Evolutionary conservation across 2,113 vertebrate species (phyloP).

Genomic region (Ceuthmochares aereus): DNA sequence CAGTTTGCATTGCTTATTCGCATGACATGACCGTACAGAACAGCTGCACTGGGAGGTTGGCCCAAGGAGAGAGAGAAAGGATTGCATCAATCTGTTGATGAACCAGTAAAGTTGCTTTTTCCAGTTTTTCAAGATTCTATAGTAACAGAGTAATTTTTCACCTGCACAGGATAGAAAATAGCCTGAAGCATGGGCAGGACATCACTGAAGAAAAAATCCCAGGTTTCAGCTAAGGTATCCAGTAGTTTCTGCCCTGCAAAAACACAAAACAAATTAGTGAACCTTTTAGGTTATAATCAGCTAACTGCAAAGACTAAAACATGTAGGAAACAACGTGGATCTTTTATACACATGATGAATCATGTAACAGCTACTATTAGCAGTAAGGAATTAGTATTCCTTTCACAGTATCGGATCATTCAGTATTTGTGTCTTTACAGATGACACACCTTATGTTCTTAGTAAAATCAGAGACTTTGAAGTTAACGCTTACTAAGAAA

Average conservation of each 20-base stretch:
- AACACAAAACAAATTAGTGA: slow-evolving; percentile 26
- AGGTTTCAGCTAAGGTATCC: slow-evolving; percentile 95
- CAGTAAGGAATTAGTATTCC: neutral
- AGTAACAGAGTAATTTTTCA: slow-evolving; percentile 55
- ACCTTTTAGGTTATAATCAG: neutral
- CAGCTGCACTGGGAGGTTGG: neutral
- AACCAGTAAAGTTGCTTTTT: neutral
- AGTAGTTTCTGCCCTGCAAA: slow-evolving; percentile 93
- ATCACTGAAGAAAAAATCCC: slow-evolving; percentile 98
- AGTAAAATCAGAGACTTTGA: neutral
- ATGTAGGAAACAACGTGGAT: neutral
- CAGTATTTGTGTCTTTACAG: neutral
- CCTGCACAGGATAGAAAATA: slow-evolving; percentile 98
- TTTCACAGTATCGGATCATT: neutral
- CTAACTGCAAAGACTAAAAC: neutral
- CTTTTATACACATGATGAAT: neutral
- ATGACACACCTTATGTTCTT: neutral
- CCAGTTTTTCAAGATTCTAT: slow-evolving; percentile 41
- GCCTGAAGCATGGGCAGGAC: slow-evolving; percentile 95
- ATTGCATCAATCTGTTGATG: neutral
- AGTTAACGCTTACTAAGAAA: neutral
- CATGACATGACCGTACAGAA: slow-evolving; percentile 1
- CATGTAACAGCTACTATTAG: neutral
- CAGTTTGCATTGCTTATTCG: neutral
- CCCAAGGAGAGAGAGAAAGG: neutral